These are phyloP conservation scores for Mamestra configurata DNA, from an alignment of 1,140 invertebrate species.

Conservation along the genomic window DNA sequence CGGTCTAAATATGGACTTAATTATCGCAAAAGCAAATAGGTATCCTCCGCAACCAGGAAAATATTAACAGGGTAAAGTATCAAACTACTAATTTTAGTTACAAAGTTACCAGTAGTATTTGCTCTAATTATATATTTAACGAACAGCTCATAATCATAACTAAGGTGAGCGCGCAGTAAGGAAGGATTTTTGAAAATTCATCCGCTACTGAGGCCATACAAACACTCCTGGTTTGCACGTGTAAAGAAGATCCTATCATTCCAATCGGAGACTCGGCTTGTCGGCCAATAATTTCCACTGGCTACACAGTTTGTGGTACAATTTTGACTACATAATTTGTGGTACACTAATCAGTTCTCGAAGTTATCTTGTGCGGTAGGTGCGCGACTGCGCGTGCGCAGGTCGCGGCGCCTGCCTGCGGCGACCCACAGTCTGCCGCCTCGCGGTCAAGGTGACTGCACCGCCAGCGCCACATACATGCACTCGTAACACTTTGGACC, in stretches of 20 bases:
- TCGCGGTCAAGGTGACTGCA: slow-evolving; percentile 50
- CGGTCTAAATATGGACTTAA: neutral
- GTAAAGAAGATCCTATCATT: too few species aligned
- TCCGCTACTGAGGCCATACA: too few species aligned
- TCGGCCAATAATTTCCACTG: neutral
- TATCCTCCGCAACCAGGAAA: neutral
- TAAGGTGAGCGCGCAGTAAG: too few species aligned
- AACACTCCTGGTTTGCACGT: too few species aligned
- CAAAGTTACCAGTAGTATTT: neutral
- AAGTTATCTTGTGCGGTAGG: slow-evolving; percentile 1
- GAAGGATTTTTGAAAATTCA: too few species aligned
- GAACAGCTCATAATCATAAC: too few species aligned
- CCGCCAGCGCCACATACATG: slow-evolving; percentile 16
- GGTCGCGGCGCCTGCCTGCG: slow-evolving; percentile 32
- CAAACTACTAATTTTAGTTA: neutral
- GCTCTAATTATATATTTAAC: too few species aligned
- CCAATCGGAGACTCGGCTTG: too few species aligned
- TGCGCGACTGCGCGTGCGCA: slow-evolving; percentile 38
- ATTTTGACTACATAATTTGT: neutral
- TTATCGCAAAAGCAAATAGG: neutral
- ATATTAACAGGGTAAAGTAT: neutral
- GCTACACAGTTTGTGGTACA: too few species aligned
- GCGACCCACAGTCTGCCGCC: slow-evolving; percentile 52
- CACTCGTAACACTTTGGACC: slow-evolving; percentile 29
- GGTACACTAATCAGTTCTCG: too few species aligned